Percentiles rank a stretch among this genome's conserved stretches.
Conservation (phyloP, 2,797 vertebrate species). For the Melanotaenia boesemani region DNA sequence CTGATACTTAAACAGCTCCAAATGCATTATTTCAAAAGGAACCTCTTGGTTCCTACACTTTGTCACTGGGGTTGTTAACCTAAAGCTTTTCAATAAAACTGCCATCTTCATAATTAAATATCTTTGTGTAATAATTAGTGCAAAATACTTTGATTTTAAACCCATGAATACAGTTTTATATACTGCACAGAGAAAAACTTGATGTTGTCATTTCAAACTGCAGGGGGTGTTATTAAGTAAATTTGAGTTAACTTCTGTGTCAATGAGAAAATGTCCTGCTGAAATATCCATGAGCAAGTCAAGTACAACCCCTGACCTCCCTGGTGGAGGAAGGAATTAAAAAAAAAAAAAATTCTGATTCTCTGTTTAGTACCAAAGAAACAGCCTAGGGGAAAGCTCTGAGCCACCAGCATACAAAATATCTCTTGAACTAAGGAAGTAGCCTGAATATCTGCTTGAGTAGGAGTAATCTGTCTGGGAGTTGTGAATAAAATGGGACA, state of each 20-base stretch:
- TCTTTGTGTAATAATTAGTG: too few relatives aligned
- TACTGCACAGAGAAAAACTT: neutral
- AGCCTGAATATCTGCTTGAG: neutral
- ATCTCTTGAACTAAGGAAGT: slow-evolving; percentile 8
- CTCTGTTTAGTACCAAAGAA: slow-evolving; percentile 31
- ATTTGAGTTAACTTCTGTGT: neutral
- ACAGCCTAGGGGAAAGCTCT: slow-evolving; percentile 44
- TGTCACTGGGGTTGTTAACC: too few relatives aligned
- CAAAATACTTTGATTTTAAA: too few relatives aligned
- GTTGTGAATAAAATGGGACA: slow-evolving; percentile 43
- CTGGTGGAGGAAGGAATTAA: slow-evolving; percentile 15
- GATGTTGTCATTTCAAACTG: neutral
- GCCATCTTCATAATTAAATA: too few relatives aligned
- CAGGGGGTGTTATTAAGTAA: slow-evolving; percentile 5
- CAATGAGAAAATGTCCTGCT: slow-evolving; percentile 21
- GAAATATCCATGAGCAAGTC: slow-evolving; percentile 34
- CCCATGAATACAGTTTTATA: too few relatives aligned
- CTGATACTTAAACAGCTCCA: too few relatives aligned
- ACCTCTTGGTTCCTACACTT: too few relatives aligned
- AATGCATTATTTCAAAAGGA: too few relatives aligned
- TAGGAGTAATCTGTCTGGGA: neutral
- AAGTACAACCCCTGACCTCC: slow-evolving; percentile 45
- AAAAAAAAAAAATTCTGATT: slow-evolving; percentile 6
- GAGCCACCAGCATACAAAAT: slow-evolving; percentile 48
- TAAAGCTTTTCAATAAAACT: too few relatives aligned